Percentiles rank a stretch among this genome's conserved stretches.
Evolutionary conservation across 2,797 vertebrate genomes (phyloP).

Genomic region (Morus bassanus): DNA sequence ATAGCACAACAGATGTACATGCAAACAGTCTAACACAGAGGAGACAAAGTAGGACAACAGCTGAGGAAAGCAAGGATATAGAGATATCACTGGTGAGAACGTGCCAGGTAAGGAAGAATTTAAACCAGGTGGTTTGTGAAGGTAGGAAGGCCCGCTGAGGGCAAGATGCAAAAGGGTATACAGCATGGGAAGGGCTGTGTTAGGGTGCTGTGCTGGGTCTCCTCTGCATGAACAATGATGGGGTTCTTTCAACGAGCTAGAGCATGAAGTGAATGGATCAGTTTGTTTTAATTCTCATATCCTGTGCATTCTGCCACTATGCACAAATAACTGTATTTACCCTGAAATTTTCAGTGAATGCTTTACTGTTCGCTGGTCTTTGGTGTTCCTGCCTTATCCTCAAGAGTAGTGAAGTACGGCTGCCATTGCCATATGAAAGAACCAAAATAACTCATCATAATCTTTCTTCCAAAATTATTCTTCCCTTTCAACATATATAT

Average conservation of each 20-base stretch:
- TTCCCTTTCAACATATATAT: neutral
- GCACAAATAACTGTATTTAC: neutral
- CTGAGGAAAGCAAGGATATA: neutral
- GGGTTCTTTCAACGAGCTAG: neutral
- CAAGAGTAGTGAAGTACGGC: neutral
- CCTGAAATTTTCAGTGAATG: neutral
- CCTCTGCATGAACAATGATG: neutral
- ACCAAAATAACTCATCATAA: neutral
- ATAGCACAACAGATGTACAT: slow-evolving; percentile 4
- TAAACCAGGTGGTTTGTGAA: neutral
- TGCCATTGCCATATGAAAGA: neutral
- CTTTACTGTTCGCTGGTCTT: neutral
- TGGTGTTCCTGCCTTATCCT: neutral
- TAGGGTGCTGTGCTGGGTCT: neutral
- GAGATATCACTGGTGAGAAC: neutral
- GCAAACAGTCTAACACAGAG: neutral
- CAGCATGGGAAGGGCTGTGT: neutral
- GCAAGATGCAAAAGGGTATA: neutral
- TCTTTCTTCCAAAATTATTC: neutral
- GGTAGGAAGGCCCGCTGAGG: neutral
- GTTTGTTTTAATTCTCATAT: neutral
- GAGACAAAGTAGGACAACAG: neutral
- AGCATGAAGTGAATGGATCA: neutral
- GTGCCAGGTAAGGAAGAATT: neutral
- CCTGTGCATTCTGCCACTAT: neutral